Conservation (phyloP, 1,140 invertebrate species). For the Tetragonula clypearis region DNA sequence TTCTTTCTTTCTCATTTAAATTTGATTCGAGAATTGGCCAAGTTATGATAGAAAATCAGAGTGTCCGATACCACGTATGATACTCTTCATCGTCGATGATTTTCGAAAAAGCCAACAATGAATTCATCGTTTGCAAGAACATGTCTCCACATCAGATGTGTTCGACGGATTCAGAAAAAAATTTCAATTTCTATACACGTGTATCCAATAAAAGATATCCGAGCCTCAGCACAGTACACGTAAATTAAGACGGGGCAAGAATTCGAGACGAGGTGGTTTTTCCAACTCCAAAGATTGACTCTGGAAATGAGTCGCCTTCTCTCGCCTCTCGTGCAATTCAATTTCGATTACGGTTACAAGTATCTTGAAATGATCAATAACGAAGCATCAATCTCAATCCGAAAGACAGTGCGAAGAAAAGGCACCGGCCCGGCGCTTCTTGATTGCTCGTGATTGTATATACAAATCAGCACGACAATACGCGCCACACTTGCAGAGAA, state of each 20-base stretch:
- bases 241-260: not conserved
- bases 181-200: not conserved
- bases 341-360: slow-evolving; percentile 8
- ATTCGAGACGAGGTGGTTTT: too few relatives aligned
- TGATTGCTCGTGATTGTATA: not conserved
- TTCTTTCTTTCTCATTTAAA: too few relatives aligned
- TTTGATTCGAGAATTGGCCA: too few relatives aligned
- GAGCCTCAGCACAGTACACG: too few relatives aligned
- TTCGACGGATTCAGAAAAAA: not conserved
- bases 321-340: slow-evolving; percentile 6
- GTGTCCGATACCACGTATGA: too few relatives aligned
- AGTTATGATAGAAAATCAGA: too few relatives aligned
- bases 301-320: not conserved
- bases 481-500: not conserved
- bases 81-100: too few relatives aligned
- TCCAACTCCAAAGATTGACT: not conserved
- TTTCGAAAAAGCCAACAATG: not conserved
- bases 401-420: slow-evolving; percentile 17
- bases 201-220: not conserved
- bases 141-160: not conserved
- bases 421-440: slow-evolving; percentile 10
- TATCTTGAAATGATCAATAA: slow-evolving; percentile 28
- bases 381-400: slow-evolving; percentile 23
- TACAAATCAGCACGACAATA: slow-evolving; percentile 7
- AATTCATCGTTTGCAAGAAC: not conserved